phyloP scores from a whole-genome alignment of 1,140 invertebrate genomes.

The Drosophila nannoptera region DNA sequence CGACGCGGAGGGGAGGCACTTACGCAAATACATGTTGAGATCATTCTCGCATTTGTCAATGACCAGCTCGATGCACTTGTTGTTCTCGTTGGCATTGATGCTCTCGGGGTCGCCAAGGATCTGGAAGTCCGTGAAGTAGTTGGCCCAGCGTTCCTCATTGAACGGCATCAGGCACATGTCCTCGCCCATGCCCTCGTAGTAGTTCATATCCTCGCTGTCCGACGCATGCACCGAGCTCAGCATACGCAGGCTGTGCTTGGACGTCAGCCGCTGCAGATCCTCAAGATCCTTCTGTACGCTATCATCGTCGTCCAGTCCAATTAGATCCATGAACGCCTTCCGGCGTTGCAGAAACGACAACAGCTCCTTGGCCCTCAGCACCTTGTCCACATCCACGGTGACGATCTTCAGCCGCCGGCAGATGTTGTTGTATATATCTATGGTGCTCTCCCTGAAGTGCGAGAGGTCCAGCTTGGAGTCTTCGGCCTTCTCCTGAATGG shows the following conservation, averaged over 20 bases:
- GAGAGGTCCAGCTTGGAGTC: too few species aligned
- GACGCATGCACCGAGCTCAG: background rate
- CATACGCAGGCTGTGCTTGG: slow-evolving; percentile 12
- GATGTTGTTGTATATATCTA: slow-evolving; percentile 24
- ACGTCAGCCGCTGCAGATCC: slow-evolving; percentile 22
- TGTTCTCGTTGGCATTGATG: slow-evolving; percentile 40
- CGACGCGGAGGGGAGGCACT: slow-evolving; percentile 20
- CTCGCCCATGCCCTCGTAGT: slow-evolving; percentile 42
- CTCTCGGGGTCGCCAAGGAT: slow-evolving; percentile 42
- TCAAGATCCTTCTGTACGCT: background rate
- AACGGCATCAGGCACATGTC: slow-evolving; percentile 42
- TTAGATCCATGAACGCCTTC: slow-evolving; percentile 36
- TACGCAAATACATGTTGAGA: slow-evolving; percentile 48
- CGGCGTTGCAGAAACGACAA: slow-evolving; percentile 40
- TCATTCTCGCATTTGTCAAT: slow-evolving; percentile 9
- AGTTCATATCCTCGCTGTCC: background rate
- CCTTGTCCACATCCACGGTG: slow-evolving; percentile 51
- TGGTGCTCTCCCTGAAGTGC: background rate
- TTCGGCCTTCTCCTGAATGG: too few species aligned
- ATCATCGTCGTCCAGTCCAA: slow-evolving; percentile 48
- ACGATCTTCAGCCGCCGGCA: slow-evolving; percentile 48
- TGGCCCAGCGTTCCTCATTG: slow-evolving; percentile 64
- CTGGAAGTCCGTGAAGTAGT: slow-evolving; percentile 57
- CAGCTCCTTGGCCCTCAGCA: slow-evolving; percentile 49
- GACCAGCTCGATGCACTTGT: slow-evolving; percentile 58